Percentiles rank a stretch among this genome's conserved stretches.
These are phyloP conservation scores for Mesochorus sp. DNA, from an alignment of 2,888 invertebrate species.

Conservation along the genomic window DNA sequence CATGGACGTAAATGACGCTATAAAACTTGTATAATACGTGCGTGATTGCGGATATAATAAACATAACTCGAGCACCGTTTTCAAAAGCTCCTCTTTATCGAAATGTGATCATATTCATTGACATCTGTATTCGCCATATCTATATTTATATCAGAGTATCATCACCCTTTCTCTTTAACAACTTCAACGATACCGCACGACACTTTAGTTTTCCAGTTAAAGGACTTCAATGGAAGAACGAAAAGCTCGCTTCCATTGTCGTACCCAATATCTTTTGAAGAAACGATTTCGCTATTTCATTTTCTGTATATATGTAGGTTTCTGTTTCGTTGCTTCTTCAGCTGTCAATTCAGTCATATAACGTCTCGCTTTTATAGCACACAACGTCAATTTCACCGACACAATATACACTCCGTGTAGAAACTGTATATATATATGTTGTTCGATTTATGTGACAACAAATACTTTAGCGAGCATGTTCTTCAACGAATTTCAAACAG, in stretches of 20 bases:
- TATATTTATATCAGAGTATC: too few relatives aligned
- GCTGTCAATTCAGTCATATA: background rate
- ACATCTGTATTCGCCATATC: too few relatives aligned
- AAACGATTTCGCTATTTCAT: conserved; percentile 44
- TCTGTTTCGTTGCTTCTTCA: background rate
- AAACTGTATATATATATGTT: background rate
- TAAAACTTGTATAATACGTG: background rate
- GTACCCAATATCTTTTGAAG: conserved; percentile 18
- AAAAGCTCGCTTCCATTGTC: conserved; percentile 9
- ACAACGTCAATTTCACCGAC: background rate
- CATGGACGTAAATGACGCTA: background rate
- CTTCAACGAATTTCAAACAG: background rate
- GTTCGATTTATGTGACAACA: background rate
- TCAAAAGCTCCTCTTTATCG: conserved; percentile 28
- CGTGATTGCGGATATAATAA: conserved; percentile 27
- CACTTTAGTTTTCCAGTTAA: conserved; percentile 23
- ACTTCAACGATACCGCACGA: conserved; percentile 16
- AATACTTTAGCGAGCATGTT: too few relatives aligned
- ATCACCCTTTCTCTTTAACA: background rate
- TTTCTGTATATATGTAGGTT: conserved; percentile 1
- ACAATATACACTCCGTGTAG: too few relatives aligned
- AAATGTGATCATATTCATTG: conserved; percentile 5
- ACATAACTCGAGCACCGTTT: conserved; percentile 26
- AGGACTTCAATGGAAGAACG: background rate
- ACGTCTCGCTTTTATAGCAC: background rate